A percentile compares a stretch with the other conserved stretches of the same genome.
Evolutionary conservation across 2,113 vertebrate genomes (phyloP).

Genomic region (Chaetodon auriga): DNA sequence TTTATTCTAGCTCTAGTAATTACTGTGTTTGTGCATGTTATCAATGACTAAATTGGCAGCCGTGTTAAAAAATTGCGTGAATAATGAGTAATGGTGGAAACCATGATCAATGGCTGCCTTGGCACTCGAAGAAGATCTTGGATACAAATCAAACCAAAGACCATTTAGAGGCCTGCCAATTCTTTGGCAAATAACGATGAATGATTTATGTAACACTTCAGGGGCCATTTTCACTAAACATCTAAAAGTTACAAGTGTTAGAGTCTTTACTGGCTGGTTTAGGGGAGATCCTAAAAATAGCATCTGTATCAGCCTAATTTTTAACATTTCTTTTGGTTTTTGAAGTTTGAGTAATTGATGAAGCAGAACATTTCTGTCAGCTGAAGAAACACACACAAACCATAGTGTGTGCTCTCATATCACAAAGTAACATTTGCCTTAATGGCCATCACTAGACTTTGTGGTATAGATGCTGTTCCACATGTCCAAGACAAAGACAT

Average conservation of each 20-base stretch:
- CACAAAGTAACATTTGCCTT: neutral
- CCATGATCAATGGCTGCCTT: neutral
- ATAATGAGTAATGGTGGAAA: neutral
- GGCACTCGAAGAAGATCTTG: neutral
- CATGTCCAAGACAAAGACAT: neutral
- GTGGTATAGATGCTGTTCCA: neutral
- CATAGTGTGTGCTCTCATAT: neutral
- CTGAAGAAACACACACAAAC: slow-evolving; percentile 8
- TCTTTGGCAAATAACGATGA: slow-evolving; percentile 8
- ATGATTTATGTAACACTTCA: slow-evolving; percentile 24
- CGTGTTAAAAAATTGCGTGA: neutral
- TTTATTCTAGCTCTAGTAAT: neutral
- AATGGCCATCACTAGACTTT: neutral
- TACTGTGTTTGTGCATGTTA: slow-evolving; percentile 8
- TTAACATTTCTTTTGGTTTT: neutral
- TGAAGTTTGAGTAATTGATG: neutral
- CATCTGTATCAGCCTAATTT: neutral
- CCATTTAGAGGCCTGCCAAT: slow-evolving; percentile 2
- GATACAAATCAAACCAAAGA: slow-evolving; percentile 6
- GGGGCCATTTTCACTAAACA: slow-evolving; percentile 6
- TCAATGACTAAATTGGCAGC: slow-evolving; percentile 20
- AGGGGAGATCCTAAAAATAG: slow-evolving; percentile 9
- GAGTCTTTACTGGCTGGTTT: neutral
- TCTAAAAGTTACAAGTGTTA: neutral
- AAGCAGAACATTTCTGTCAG: neutral